Evolutionary conservation across 1,140 invertebrate species (phyloP).

Genomic region (Daktulosphaira vitifoliae): DNA sequence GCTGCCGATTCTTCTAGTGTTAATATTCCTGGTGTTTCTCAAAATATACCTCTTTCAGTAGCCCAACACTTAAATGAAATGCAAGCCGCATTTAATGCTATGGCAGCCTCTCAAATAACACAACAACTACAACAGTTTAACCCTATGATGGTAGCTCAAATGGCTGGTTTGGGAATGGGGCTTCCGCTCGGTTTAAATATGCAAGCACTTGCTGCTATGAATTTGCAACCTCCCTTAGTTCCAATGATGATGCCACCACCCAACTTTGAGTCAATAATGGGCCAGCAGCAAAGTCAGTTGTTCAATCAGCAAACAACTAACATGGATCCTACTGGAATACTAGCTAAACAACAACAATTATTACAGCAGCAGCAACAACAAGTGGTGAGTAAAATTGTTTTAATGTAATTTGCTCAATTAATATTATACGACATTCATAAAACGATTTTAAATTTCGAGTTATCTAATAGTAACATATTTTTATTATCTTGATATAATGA

Average conservation of each 20-base stretch:
- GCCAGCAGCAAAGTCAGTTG: conserved; percentile 39
- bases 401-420: no score
- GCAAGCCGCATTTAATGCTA: conserved; percentile 75
- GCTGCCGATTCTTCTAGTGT: conserved; percentile 40
- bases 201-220: conserved; percentile 76
- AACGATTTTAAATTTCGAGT: no score
- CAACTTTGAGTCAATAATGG: conserved; percentile 57
- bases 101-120: conserved; percentile 69
- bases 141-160: conserved; percentile 64
- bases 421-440: no score
- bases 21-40: conserved; percentile 3
- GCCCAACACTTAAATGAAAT: conserved; percentile 75
- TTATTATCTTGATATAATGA: no score
- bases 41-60: conserved; percentile 49
- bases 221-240: conserved; percentile 74
- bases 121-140: conserved; percentile 70
- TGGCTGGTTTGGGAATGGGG: conserved; percentile 57
- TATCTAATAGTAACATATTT: no score
- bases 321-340: conserved; percentile 45
- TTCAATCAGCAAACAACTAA: conserved; percentile 44
- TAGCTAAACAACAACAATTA: conserved; percentile 61
- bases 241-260: conserved; percentile 83
- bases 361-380: conserved; percentile 62
- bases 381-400: conserved; percentile 54
- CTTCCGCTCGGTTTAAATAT: conserved; percentile 74